Percentiles rank a stretch among this genome's conserved stretches.
Evolutionary conservation across 1,140 invertebrate genomes (phyloP).

Genomic region (roundworm (Caenorhabditis elegans)): WBcel235 BX284602.5:5193501-5194000

Average conservation of each 20-base stretch:
- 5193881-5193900: constrained; percentile 5
- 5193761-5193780: too few species aligned
- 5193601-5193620: neutral
- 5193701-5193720: neutral
- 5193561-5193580: constrained; percentile 1
- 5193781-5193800: too few species aligned
- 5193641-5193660: neutral
- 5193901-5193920: constrained; percentile 24
- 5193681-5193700: neutral
- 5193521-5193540: neutral
- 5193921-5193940: constrained; percentile 20
- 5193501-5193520: constrained; percentile 10
- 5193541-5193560: neutral
- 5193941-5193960: neutral
- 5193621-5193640: neutral
- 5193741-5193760: too few species aligned
- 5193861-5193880: neutral
- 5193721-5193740: neutral
- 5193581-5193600: neutral
- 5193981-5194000: constrained; percentile 27
- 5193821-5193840: neutral
- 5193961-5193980: neutral
- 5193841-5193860: constrained; percentile 6
- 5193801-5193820: neutral
- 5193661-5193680: neutral